Conservation (phyloP, 2,797 vertebrate genomes). For the Dendrocincla fuliginosa region DNA sequence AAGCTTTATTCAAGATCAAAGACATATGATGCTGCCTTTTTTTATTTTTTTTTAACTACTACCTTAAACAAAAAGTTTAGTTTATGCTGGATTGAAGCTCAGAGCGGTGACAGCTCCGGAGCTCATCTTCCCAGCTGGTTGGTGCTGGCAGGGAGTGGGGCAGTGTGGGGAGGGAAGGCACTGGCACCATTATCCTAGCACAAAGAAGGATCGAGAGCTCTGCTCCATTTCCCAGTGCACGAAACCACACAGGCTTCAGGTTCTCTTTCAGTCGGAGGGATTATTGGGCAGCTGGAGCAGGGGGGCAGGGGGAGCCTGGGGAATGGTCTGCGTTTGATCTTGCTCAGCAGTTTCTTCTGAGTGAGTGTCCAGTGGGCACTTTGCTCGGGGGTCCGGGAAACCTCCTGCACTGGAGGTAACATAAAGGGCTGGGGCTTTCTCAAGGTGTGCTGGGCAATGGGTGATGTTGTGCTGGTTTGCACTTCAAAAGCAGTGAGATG, state of each 20-base stretch:
- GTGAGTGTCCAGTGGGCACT: accelerated
- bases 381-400: neutral
- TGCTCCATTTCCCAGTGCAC: neutral
- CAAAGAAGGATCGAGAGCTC: neutral
- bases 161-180: neutral
- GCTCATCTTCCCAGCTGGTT: neutral
- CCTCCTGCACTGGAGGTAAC: neutral
- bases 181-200: neutral
- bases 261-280: conserved; percentile 14
- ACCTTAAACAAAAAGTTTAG: conserved; percentile 31
- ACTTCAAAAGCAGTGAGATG: neutral
- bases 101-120: neutral
- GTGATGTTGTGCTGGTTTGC: neutral
- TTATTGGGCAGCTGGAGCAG: conserved; percentile 28
- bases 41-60: neutral
- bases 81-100: neutral
- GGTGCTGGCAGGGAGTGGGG: neutral
- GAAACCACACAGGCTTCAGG: conserved; percentile 15
- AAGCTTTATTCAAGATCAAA: conserved; percentile 64
- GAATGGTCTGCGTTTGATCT: conserved; percentile 15
- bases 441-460: neutral
- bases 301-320: neutral
- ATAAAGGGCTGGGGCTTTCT: neutral
- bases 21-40: neutral
- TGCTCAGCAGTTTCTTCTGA: neutral